Percentiles rank a stretch among this genome's conserved stretches.
These are phyloP conservation scores for Drosophila ambigua DNA, from an alignment of 1,140 invertebrate genomes.

Conservation along the genomic window DNA sequence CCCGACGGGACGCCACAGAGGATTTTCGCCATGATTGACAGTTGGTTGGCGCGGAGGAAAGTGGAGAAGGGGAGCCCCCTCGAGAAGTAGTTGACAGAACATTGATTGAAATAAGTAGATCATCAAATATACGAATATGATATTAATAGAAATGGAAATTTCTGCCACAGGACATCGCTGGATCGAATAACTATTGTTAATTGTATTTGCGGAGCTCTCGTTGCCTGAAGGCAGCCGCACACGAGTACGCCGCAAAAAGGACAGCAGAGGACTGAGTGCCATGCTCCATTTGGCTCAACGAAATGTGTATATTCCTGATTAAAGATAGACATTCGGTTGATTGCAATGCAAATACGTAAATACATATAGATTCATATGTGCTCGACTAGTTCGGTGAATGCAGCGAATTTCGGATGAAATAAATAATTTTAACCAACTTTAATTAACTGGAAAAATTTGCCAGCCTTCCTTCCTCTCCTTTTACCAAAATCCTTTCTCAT, in stretches of 20 bases:
- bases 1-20: conserved; percentile 34
- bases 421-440: background rate
- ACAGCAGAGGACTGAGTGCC: background rate
- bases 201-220: conserved; percentile 72
- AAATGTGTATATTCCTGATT: conserved; percentile 39
- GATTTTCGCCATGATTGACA: conserved; percentile 73
- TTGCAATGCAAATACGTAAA: conserved; percentile 21
- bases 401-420: background rate
- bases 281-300: background rate
- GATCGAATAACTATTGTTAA: conserved; percentile 64
- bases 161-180: conserved; percentile 13
- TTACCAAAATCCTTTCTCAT: too few species aligned
- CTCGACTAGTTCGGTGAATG: conserved; percentile 9
- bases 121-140: conserved; percentile 49
- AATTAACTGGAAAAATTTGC: background rate
- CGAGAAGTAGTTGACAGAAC: conserved; percentile 54
- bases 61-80: conserved; percentile 20
- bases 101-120: conserved; percentile 64
- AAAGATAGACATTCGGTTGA: conserved; percentile 20
- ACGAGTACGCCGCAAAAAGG: conserved; percentile 26
- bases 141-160: conserved; percentile 58
- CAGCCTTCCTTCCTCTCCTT: too few species aligned
- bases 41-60: conserved; percentile 20
- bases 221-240: conserved; percentile 24
- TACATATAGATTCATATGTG: too few species aligned